These are phyloP conservation scores for Embiotoca jacksoni DNA, from an alignment of 2,113 vertebrate genomes.

Conservation along the genomic window DNA sequence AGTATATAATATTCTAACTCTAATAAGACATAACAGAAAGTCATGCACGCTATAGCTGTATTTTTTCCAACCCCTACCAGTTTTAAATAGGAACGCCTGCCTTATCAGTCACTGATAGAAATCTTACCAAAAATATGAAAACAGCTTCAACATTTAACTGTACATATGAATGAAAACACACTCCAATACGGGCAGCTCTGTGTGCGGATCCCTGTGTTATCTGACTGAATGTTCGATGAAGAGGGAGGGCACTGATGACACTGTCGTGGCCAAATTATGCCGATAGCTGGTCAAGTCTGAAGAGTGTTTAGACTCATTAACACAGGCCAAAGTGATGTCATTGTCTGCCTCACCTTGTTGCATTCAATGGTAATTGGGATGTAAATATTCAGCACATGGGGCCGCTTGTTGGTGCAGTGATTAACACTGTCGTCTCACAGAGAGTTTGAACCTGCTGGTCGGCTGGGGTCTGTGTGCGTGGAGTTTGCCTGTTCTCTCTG, in stretches of 20 bases:
- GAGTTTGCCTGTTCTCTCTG: too few species aligned
- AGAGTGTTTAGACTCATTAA: too few species aligned
- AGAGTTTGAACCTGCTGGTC: too few species aligned
- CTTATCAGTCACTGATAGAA: conserved; percentile 9
- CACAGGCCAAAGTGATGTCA: too few species aligned
- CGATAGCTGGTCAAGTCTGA: too few species aligned
- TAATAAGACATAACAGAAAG: conserved; percentile 34
- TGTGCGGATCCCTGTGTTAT: conserved; percentile 30
- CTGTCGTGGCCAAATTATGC: conserved; percentile 39
- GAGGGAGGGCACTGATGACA: conserved; percentile 50
- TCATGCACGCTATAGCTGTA: background rate
- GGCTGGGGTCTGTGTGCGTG: too few species aligned
- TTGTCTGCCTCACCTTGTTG: too few species aligned
- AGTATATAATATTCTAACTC: conserved; percentile 14
- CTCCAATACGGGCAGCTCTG: background rate
- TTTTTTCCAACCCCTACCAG: conserved; percentile 20
- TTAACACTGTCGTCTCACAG: too few species aligned
- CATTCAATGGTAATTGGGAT: too few species aligned
- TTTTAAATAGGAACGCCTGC: background rate
- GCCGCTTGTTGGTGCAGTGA: too few species aligned
- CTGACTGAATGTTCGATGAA: conserved; percentile 42
- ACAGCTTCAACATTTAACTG: background rate
- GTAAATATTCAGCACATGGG: too few species aligned
- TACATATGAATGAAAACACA: background rate
- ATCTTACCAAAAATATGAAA: conserved; percentile 20